Conservation (phyloP, 2,888 invertebrate species). For the Drosophila niveifrons region DNA sequence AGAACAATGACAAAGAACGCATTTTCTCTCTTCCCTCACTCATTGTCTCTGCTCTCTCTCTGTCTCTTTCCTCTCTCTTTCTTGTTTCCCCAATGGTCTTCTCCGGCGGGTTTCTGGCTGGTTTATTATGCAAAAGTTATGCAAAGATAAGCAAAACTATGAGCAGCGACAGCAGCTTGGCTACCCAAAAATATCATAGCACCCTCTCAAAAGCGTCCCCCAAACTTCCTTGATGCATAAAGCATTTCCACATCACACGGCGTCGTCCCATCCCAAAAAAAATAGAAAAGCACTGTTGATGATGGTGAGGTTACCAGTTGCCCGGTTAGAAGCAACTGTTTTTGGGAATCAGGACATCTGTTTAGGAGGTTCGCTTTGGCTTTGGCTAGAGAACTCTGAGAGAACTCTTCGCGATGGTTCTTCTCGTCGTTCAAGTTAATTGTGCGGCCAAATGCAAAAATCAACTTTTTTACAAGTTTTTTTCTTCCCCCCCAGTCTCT, state of each 20-base stretch:
- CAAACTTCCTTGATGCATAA: slow-evolving; percentile 31
- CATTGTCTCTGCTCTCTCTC: neutral
- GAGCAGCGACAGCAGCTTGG: slow-evolving; percentile 75
- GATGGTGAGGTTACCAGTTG: slow-evolving; percentile 22
- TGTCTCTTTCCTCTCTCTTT: neutral
- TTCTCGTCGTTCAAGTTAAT: slow-evolving; percentile 70
- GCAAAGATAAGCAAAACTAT: slow-evolving; percentile 82
- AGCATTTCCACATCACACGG: slow-evolving; percentile 55
- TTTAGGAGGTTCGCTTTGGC: slow-evolving; percentile 29
- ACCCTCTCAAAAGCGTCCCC: slow-evolving; percentile 37
- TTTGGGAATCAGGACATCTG: slow-evolving; percentile 68
- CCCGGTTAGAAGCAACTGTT: slow-evolving; percentile 34
- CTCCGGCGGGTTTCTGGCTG: slow-evolving; percentile 55
- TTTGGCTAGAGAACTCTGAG: slow-evolving; percentile 4
- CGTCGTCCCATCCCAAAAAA: slow-evolving; percentile 8
- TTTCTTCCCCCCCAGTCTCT: slow-evolving; percentile 18
- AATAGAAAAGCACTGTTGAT: slow-evolving; percentile 49
- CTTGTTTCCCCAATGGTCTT: slow-evolving; percentile 38
- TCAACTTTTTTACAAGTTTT: slow-evolving; percentile 73
- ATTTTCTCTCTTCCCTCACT: slow-evolving; percentile 46
- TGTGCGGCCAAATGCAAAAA: slow-evolving; percentile 79
- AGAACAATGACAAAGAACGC: slow-evolving; percentile 80
- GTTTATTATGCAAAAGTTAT: slow-evolving; percentile 83
- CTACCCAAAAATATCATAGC: slow-evolving; percentile 63
- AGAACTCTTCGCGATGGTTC: slow-evolving; percentile 32